phyloP scores from a whole-genome alignment of 2,113 vertebrate genomes.

The Mirounga angustirostris region DNA sequence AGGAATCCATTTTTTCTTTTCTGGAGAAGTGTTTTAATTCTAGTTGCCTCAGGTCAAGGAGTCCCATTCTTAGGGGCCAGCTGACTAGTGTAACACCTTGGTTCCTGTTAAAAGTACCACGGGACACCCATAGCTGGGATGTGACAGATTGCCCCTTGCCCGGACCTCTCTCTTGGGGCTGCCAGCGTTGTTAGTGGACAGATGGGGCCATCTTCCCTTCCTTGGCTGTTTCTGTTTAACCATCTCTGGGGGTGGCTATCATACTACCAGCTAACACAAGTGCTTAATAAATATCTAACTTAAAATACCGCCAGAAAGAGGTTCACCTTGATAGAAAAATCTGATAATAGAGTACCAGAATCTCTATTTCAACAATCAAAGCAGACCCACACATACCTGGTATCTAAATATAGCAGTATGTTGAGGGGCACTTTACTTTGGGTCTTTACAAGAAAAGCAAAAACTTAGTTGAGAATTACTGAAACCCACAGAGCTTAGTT shows the following conservation, averaged over 20 bases:
- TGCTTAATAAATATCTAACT: conserved; percentile 43
- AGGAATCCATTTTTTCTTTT: background rate
- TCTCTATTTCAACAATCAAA: conserved; percentile 10
- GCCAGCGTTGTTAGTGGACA: background rate
- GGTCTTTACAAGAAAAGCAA: background rate
- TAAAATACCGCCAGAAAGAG: background rate
- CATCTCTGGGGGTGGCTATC: background rate
- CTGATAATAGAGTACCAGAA: background rate
- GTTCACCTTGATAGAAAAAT: background rate
- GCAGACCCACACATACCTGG: background rate
- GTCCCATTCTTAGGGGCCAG: background rate
- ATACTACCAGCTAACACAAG: background rate
- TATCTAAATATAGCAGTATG: too few species aligned
- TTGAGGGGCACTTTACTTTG: background rate
- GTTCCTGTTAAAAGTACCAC: background rate
- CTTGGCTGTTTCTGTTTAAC: background rate
- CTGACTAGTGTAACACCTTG: background rate
- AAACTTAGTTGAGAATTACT: background rate
- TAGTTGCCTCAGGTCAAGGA: background rate
- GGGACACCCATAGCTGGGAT: background rate
- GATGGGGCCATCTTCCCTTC: background rate
- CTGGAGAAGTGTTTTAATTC: conserved; percentile 25
- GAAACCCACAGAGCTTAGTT: background rate
- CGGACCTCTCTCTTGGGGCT: background rate
- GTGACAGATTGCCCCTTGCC: background rate